Evolutionary conservation across 2,888 invertebrate species (phyloP).

Genomic region (Druceiella hillmani): DNA sequence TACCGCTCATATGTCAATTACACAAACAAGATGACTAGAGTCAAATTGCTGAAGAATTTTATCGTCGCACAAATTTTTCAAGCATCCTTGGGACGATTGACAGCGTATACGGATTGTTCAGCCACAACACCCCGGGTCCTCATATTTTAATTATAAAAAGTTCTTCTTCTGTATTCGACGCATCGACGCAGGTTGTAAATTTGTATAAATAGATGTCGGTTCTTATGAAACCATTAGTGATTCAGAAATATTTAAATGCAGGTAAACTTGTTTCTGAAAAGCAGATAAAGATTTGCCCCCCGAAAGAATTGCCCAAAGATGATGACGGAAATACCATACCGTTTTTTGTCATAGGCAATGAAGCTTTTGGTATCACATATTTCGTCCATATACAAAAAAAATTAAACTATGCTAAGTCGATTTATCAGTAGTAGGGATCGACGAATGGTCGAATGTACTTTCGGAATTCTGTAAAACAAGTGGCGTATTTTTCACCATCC

Average conservation of each 20-base stretch:
- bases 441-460: background rate
- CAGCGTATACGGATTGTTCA: background rate
- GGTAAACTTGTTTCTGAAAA: too few species aligned
- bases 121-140: background rate
- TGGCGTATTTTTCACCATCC: background rate
- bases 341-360: background rate
- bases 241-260: too few species aligned
- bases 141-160: background rate
- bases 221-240: too few species aligned
- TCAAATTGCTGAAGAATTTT: background rate
- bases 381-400: slow-evolving; percentile 1
- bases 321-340: background rate
- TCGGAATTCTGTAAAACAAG: background rate
- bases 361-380: background rate
- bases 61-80: background rate
- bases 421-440: background rate
- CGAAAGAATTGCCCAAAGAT: background rate
- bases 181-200: too few species aligned
- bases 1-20: background rate
- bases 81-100: background rate
- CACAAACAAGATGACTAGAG: background rate
- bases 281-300: too few species aligned
- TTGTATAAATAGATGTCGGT: too few species aligned
- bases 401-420: background rate
- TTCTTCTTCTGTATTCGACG: background rate